Evolutionary conservation across 2,888 invertebrate species (phyloP).

Genomic region (Pilophorus perplexus): DNA sequence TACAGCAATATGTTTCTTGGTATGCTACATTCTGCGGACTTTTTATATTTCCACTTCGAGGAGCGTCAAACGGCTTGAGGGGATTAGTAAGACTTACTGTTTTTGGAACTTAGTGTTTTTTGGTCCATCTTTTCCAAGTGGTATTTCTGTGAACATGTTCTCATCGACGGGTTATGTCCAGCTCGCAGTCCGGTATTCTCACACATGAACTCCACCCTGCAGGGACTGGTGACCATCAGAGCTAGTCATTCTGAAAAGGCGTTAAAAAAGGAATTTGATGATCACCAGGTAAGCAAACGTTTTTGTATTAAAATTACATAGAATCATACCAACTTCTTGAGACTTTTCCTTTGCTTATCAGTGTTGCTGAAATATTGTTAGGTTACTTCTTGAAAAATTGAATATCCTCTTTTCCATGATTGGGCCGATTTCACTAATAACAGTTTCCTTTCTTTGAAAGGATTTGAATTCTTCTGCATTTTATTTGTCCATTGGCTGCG

Average conservation of each 20-base stretch:
- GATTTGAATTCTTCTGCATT: constrained; percentile 68
- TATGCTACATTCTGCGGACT: constrained; percentile 72
- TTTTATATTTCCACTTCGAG: constrained; percentile 78
- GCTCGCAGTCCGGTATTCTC: constrained; percentile 94
- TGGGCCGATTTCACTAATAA: no score
- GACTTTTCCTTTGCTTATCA: no score
- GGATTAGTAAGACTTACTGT: constrained; percentile 52
- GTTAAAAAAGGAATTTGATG: constrained; percentile 75
- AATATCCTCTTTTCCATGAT: no score
- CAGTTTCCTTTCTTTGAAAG: constrained; percentile 32
- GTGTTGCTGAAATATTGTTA: no score
- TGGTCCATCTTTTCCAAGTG: no score
- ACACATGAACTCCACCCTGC: constrained; percentile 82
- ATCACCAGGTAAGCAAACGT: constrained; percentile 71
- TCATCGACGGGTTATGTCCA: no score
- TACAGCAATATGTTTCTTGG: constrained; percentile 64
- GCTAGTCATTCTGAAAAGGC: constrained; percentile 79
- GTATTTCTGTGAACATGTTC: no score
- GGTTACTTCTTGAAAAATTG: no score
- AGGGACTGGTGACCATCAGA: constrained; percentile 86
- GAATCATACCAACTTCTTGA: no score
- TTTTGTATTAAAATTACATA: no score
- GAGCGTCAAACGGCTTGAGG: constrained; percentile 76
- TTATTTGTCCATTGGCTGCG: constrained; percentile 83
- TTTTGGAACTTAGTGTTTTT: no score